A percentile compares a stretch with the other conserved stretches of the same genome.
Evolutionary conservation across 1,140 invertebrate genomes (phyloP).

Genomic region (Drosophila jambulina): DNA sequence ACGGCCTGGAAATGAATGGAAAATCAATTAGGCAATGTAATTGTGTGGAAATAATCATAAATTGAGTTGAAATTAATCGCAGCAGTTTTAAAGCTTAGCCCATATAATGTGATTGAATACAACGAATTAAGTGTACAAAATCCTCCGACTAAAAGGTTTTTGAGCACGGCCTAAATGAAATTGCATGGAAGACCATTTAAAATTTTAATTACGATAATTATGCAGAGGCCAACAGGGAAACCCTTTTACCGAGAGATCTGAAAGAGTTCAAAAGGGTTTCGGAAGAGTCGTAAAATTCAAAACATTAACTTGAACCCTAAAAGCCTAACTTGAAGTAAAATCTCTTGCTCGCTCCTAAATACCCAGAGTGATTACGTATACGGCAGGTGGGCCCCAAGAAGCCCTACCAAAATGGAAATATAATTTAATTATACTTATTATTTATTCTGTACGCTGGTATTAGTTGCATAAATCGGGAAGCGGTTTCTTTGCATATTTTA

Average conservation of each 20-base stretch:
- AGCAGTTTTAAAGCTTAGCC: constrained; percentile 34
- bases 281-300: constrained; percentile 25
- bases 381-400: constrained; percentile 12
- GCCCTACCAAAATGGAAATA: not conserved
- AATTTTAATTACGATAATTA: constrained; percentile 62
- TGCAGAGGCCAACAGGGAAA: constrained; percentile 26
- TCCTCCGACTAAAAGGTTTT: constrained; percentile 33
- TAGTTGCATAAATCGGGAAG: constrained; percentile 16
- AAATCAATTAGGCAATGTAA: constrained; percentile 77
- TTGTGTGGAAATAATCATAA: constrained; percentile 77
- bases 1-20: constrained; percentile 45
- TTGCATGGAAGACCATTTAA: constrained; percentile 16
- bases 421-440: constrained; percentile 7
- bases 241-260: constrained; percentile 36
- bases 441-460: not conserved
- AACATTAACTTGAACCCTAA: constrained; percentile 40
- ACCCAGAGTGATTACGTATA: constrained; percentile 5
- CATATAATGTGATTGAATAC: constrained; percentile 21
- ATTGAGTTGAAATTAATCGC: constrained; percentile 65
- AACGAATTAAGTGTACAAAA: constrained; percentile 25
- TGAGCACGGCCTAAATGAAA: constrained; percentile 1
- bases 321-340: constrained; percentile 9
- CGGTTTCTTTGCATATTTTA: constrained; percentile 23
- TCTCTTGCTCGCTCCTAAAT: not conserved
- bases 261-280: constrained; percentile 25